Conservation (phyloP, 2,113 vertebrate species). For the Toxotes jaculatrix region DNA sequence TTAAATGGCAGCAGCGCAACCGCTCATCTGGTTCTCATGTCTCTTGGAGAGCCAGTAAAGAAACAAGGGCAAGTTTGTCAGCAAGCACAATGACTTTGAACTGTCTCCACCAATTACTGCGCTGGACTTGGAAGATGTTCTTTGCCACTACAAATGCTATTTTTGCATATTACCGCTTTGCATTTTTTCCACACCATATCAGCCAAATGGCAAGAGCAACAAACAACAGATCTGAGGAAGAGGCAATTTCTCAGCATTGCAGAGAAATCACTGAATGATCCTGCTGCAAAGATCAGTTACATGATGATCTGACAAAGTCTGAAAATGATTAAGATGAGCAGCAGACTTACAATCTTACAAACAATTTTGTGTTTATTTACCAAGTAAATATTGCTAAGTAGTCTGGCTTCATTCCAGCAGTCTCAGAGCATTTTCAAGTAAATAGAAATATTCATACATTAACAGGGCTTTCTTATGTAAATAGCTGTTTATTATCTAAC, state of each 20-base stretch:
- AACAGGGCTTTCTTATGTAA: not conserved
- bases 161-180: conserved; percentile 43
- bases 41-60: conserved; percentile 47
- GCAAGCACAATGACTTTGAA: conserved; percentile 64
- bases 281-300: conserved; percentile 40
- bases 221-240: conserved; percentile 44
- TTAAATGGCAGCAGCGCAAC: conserved; percentile 42
- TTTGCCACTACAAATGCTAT: conserved; percentile 46
- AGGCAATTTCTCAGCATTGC: not conserved
- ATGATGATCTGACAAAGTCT: conserved; percentile 42
- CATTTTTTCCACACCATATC: conserved; percentile 48
- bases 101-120: conserved; percentile 43
- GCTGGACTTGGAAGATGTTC: conserved; percentile 37
- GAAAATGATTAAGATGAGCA: conserved; percentile 51
- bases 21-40: conserved; percentile 75
- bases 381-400: conserved; percentile 9
- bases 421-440: conserved; percentile 11
- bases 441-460: conserved; percentile 21
- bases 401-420: conserved; percentile 26
- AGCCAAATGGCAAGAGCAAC: conserved; percentile 44
- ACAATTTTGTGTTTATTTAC: conserved; percentile 39
- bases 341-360: conserved; percentile 15
- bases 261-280: conserved; percentile 38
- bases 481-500: conserved; percentile 3
- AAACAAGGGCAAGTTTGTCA: conserved; percentile 57